Evolutionary conservation across 2,797 vertebrate species (phyloP).

Genomic region (Cossypha caffra): DNA sequence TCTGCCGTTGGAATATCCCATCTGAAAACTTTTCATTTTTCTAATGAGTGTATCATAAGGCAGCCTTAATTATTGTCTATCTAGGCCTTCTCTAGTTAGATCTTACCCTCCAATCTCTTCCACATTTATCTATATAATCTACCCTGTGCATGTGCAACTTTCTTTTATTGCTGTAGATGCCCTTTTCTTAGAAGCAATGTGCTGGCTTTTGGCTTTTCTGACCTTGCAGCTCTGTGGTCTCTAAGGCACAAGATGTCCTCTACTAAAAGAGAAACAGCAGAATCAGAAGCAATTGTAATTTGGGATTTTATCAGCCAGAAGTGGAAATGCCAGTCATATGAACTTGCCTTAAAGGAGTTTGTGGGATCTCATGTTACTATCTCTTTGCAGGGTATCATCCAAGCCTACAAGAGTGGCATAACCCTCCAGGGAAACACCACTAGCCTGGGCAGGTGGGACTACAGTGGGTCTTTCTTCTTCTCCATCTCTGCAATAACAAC

Average conservation of each 20-base stretch:
- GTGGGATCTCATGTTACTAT: neutral
- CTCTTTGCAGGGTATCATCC: constrained; percentile 81
- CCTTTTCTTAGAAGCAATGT: neutral
- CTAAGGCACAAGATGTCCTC: neutral
- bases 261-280: neutral
- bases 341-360: neutral
- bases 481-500: constrained; percentile 90
- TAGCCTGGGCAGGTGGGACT: constrained; percentile 89
- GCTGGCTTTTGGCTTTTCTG: neutral
- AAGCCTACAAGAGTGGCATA: constrained; percentile 85
- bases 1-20: neutral
- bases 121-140: neutral
- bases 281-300: neutral
- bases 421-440: constrained; percentile 85
- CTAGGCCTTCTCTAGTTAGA: neutral
- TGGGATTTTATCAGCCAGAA: neutral
- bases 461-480: constrained; percentile 91
- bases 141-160: neutral
- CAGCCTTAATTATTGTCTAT: neutral
- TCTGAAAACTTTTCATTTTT: neutral
- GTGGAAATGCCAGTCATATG: neutral
- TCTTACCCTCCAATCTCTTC: neutral
- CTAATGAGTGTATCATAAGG: neutral
- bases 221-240: neutral
- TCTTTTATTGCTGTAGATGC: neutral